Percentiles rank a stretch among this genome's conserved stretches.
Evolutionary conservation across 2,113 vertebrate genomes (phyloP).

Genomic region (Vireo altiloquus): DNA sequence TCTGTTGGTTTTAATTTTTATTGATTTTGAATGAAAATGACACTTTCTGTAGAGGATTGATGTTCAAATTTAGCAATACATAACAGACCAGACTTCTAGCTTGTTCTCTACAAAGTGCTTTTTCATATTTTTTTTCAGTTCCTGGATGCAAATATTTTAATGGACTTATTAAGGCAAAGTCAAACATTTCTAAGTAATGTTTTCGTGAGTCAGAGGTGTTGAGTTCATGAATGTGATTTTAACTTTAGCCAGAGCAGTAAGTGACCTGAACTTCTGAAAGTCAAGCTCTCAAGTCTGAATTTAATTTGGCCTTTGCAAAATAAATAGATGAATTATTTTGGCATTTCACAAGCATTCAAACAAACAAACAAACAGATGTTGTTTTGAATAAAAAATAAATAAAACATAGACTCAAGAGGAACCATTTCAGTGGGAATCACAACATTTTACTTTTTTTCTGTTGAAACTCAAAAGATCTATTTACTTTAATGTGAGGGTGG

Average conservation of each 20-base stretch:
- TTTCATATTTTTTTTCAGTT: neutral
- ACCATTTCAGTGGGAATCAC: neutral
- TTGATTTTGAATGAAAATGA: constrained; percentile 6
- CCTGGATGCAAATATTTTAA: neutral
- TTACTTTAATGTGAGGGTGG: neutral
- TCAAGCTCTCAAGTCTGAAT: neutral
- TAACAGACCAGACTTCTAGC: neutral
- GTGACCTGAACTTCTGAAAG: constrained; percentile 8
- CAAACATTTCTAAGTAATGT: neutral
- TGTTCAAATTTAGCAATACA: neutral
- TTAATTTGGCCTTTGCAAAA: neutral
- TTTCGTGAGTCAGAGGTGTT: neutral
- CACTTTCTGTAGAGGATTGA: neutral
- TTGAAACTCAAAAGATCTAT: neutral
- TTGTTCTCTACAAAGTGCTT: neutral
- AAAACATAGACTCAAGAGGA: neutral
- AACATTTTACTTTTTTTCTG: neutral
- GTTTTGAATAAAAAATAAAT: constrained; percentile 43
- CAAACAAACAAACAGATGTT: constrained; percentile 52
- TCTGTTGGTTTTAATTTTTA: constrained; percentile 25
- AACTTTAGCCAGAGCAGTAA: neutral
- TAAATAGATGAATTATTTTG: constrained; percentile 23
- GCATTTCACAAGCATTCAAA: neutral
- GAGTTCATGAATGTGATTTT: constrained; percentile 14
- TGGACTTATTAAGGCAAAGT: neutral